Conservation (phyloP, 2,888 invertebrate species). For the Bombylius discolor region DNA sequence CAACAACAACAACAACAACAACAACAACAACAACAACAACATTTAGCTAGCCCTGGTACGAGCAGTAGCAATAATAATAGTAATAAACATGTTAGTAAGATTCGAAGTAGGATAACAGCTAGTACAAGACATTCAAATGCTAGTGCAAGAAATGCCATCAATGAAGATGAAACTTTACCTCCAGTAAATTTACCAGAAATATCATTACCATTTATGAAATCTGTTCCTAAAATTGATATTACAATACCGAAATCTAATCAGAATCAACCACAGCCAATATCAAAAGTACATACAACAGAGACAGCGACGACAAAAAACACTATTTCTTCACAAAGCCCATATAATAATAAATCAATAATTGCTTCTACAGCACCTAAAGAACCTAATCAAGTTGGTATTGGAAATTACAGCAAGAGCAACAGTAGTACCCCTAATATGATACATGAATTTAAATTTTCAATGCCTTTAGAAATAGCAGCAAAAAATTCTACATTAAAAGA, state of each 20-base stretch:
- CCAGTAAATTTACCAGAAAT: conserved; percentile 41
- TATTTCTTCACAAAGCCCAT: too few relatives aligned
- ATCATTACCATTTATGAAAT: conserved; percentile 30
- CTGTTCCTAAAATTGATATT: conserved; percentile 32
- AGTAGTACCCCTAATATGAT: not conserved
- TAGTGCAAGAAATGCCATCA: conserved; percentile 15
- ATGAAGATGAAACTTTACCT: conserved; percentile 34
- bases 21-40: too few relatives aligned
- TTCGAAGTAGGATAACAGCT: conserved; percentile 16
- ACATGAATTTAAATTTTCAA: conserved; percentile 34
- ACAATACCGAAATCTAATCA: conserved; percentile 1
- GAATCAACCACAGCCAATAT: not conserved
- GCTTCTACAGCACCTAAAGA: too few relatives aligned
- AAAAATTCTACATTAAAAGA: conserved; percentile 7
- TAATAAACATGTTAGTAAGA: conserved; percentile 17
- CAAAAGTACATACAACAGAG: not conserved
- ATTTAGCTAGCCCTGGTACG: not conserved
- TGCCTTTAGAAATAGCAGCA: conserved; percentile 26
- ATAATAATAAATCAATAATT: too few relatives aligned
- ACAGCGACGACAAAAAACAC: not conserved
- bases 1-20: too few relatives aligned
- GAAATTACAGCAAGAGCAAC: not conserved
- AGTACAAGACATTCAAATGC: conserved; percentile 8
- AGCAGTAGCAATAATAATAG: conserved; percentile 5
- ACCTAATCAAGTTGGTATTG: too few relatives aligned